These are phyloP conservation scores for Atlantisia rogersi DNA, from an alignment of 2,113 vertebrate genomes.

Conservation along the genomic window DNA sequence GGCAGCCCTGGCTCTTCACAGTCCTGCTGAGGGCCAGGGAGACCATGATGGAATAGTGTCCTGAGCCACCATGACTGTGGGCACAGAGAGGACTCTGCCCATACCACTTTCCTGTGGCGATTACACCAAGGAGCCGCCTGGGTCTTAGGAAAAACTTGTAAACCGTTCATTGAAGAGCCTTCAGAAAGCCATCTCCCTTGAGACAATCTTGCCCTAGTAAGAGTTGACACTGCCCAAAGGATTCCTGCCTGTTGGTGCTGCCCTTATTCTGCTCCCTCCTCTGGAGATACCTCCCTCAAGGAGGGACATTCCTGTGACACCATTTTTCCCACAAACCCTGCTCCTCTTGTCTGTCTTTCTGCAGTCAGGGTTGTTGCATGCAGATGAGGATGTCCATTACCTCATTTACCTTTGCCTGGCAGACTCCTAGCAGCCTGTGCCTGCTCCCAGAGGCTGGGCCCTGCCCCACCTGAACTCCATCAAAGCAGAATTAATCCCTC, in stretches of 20 bases:
- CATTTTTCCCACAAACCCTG: not conserved
- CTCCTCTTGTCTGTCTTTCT: not conserved
- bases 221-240: not conserved
- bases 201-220: not conserved
- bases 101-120: not conserved
- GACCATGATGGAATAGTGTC: not conserved
- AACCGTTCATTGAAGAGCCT: not conserved
- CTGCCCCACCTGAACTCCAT: not conserved
- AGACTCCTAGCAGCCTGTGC: not conserved
- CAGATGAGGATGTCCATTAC: not conserved
- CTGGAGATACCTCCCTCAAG: not conserved
- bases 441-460: not conserved
- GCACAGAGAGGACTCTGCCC: not conserved
- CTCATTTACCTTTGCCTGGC: not conserved
- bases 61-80: not conserved
- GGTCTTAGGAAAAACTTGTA: not conserved
- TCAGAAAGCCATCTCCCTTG: not conserved
- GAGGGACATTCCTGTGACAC: too few relatives aligned
- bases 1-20: not conserved
- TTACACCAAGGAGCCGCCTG: not conserved
- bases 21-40: not conserved
- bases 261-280: not conserved
- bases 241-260: not conserved
- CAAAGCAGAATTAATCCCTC: not conserved
- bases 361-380: not conserved